Conservation (phyloP, 2,797 vertebrate species). For the Phoxinus dragarum region DNA sequence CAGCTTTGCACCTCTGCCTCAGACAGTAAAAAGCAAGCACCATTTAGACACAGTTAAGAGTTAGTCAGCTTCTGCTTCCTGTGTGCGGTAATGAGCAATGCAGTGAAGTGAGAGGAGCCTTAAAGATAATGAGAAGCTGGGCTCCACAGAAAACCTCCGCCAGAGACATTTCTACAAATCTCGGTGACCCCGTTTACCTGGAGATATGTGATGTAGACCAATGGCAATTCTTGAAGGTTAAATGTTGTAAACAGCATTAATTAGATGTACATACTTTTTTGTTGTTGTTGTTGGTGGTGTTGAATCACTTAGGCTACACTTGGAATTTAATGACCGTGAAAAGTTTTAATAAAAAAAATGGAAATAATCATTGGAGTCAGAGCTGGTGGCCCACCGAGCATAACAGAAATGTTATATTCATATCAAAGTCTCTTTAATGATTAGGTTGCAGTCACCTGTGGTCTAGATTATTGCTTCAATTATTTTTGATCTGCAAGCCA, state of each 20-base stretch:
- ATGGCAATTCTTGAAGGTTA: background rate
- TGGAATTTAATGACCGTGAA: background rate
- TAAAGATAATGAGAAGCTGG: conserved; percentile 77
- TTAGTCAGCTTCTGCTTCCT: conserved; percentile 49
- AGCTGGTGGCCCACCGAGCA: background rate
- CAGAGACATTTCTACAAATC: background rate
- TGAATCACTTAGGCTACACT: background rate
- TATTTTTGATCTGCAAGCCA: conserved; percentile 12
- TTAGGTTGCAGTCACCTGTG: conserved; percentile 8
- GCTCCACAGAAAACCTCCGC: conserved; percentile 60
- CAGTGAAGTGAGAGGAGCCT: conserved; percentile 74
- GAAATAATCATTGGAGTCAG: conserved; percentile 12
- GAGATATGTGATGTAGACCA: background rate
- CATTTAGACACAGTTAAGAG: conserved; percentile 51
- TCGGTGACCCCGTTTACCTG: background rate
- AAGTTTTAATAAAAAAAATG: background rate
- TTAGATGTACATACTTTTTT: background rate
- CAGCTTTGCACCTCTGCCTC: conserved; percentile 63
- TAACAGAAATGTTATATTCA: background rate
- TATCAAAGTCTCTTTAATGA: conserved; percentile 23
- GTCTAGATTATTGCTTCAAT: conserved; percentile 23
- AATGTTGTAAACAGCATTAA: background rate
- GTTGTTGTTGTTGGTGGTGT: background rate
- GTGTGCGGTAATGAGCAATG: conserved; percentile 76
- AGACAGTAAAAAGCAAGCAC: conserved; percentile 57